Conservation (phyloP, 37 sponge, comb jelly and placozoan genomes). For the Ianthella basta region DNA sequence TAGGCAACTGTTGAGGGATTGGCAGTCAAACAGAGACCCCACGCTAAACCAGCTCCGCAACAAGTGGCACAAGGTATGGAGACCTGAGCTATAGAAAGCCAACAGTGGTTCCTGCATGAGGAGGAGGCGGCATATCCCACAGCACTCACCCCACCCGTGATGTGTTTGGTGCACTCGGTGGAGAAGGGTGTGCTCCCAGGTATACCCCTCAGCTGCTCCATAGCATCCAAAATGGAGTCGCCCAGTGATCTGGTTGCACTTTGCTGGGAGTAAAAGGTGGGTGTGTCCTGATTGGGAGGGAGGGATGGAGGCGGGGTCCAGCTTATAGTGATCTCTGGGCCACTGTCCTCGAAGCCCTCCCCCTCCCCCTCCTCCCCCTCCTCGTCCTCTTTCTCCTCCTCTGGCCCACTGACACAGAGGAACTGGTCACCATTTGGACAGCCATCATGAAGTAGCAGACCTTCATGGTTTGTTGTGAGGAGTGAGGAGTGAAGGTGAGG, state of each 20-base stretch:
- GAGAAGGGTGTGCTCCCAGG: not conserved
- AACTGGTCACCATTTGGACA: not conserved
- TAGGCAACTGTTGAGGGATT: too few species aligned
- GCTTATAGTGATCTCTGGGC: not conserved
- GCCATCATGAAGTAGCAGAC: not conserved
- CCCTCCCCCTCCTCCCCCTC: too few species aligned
- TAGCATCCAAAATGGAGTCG: slow-evolving; percentile 16
- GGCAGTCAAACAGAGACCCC: too few species aligned
- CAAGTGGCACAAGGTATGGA: too few species aligned
- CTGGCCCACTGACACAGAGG: not conserved
- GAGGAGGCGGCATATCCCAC: not conserved
- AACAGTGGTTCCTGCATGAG: not conserved
- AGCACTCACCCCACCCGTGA: not conserved
- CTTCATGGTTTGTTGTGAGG: too few species aligned
- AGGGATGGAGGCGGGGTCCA: not conserved
- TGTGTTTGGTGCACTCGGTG: not conserved
- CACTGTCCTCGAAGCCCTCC: too few species aligned
- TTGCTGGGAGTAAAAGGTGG: too few species aligned
- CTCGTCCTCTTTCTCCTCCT: slow-evolving; percentile 11
- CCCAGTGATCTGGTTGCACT: not conserved
- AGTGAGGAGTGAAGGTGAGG: too few species aligned
- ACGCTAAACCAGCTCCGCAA: too few species aligned
- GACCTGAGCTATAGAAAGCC: not conserved
- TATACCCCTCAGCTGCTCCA: not conserved
- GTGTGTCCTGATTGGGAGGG: not conserved